These are phyloP conservation scores for Ennomos quercinarius DNA, from an alignment of 2,888 invertebrate genomes.

Conservation along the genomic window DNA sequence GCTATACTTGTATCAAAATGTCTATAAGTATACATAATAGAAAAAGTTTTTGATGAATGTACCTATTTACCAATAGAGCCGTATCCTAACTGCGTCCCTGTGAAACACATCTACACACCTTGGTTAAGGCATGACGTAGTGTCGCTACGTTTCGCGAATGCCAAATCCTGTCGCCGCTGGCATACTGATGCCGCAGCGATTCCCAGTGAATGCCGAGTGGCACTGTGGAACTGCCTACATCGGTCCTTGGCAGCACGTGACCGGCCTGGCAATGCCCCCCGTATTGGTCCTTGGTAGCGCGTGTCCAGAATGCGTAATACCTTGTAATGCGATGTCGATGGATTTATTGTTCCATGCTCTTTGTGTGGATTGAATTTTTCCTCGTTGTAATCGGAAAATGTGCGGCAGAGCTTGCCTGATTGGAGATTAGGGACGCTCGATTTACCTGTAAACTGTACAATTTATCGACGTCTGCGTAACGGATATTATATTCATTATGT, in stretches of 20 bases:
- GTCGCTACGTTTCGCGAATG: conserved; percentile 70
- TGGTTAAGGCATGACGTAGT: conserved; percentile 78
- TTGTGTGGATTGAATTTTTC: conserved; percentile 44
- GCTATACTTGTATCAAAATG: too few species aligned
- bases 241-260: conserved; percentile 53
- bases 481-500: too few species aligned
- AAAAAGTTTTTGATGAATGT: not conserved
- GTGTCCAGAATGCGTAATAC: conserved; percentile 30
- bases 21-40: too few species aligned
- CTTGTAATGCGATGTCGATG: conserved; percentile 51
- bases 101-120: conserved; percentile 59
- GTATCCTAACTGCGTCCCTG: conserved; percentile 61
- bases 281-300: conserved; percentile 52
- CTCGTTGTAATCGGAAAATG: conserved; percentile 23
- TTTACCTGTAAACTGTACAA: conserved; percentile 9
- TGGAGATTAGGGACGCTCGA: conserved; percentile 22
- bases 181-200: conserved; percentile 58
- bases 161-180: conserved; percentile 48
- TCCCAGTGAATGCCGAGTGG: conserved; percentile 54
- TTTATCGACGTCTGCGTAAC: not conserved
- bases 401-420: conserved; percentile 18
- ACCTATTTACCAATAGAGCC: not conserved
- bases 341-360: conserved; percentile 58
- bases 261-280: conserved; percentile 46
- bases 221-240: conserved; percentile 55